These are phyloP conservation scores for Phyllostomus hastatus DNA, from an alignment of 2,113 vertebrate genomes.

Conservation along the genomic window DNA sequence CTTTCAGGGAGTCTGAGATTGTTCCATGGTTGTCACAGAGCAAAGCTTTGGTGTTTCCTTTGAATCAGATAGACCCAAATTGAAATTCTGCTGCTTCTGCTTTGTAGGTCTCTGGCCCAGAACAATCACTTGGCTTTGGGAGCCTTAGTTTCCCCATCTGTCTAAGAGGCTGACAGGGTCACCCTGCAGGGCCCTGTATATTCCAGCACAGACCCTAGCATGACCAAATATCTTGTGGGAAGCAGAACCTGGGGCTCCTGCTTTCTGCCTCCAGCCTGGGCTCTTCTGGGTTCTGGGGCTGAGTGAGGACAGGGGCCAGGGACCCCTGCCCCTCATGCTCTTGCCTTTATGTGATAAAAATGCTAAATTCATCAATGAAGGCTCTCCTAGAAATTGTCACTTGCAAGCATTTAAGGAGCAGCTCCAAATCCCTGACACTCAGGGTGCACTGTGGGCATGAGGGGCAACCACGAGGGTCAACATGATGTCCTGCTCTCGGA, in stretches of 20 bases:
- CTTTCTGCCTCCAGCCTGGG: neutral
- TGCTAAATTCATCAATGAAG: no score
- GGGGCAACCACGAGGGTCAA: no score
- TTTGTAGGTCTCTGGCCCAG: no score
- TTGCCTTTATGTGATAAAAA: neutral
- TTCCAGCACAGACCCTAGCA: neutral
- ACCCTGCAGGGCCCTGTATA: neutral
- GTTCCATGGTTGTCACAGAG: neutral
- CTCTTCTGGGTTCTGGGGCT: neutral
- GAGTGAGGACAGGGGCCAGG: neutral
- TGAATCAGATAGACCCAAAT: neutral
- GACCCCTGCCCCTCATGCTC: neutral
- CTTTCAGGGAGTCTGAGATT: neutral
- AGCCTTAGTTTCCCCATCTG: neutral
- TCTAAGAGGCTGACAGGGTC: neutral
- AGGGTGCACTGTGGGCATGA: neutral
- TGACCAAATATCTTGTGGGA: neutral
- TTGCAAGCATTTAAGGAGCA: neutral
- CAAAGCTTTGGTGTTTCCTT: neutral
- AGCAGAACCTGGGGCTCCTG: neutral
- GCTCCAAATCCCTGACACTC: neutral
- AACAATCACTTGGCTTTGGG: neutral
- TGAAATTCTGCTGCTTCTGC: neutral
- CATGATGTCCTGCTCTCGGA: neutral
- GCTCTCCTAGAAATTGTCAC: neutral